Base-by-base conservation (phyloP, 2,113 vertebrate genomes). In the Vulpes vulpes region DNA sequence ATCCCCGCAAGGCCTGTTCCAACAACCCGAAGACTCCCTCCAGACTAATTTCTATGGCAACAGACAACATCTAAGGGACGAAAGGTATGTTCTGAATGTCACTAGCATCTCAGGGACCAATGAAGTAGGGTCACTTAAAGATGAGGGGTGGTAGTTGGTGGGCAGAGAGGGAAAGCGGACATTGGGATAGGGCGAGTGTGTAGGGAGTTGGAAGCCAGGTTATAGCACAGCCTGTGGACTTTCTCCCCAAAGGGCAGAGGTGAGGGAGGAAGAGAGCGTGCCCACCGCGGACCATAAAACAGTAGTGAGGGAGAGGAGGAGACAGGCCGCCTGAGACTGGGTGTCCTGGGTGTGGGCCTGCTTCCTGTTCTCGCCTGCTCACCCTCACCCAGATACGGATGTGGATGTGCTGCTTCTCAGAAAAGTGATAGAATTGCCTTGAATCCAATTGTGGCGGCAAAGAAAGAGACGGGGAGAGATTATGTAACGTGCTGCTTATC, bases 1-100 rank as follows among this genome's bases (percentile, higher is more conserved):
- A 80, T 49, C 3, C n/a, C 62, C 25, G 0, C 32, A 83, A 76
- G 96, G 79, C 84, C 55, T 1, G 17, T 98, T 91, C 88, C 67
- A 59, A 65, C 79, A 96, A 59, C 69, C 90, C 2, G 0, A 59
- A 95, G 76, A 86, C 80, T 96, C 86, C 91, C 76, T 93, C 5
- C 15, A 91, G 97, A 91, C 87, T 73, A 65, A 98, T 98, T 97
- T 98, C 98, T 98, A 97, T 96, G 85, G 97, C 96, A 98, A 98
- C 97, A 90, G 94, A 76, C 49, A n/a, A 84, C 59, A 65, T 83
- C 92, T 73, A 11, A 55, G 32, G 94, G 96, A 89, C 81, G 92
- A 89, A 97, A 97, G 93, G 92, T 95, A 85, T 81, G 80, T 98
- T 98, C 95, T 60, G 69, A 95, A 64, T 91, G 98, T 96, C 97